Base-by-base conservation (phyloP, 2,888 invertebrate genomes). In the Eledona agricola region DNA sequence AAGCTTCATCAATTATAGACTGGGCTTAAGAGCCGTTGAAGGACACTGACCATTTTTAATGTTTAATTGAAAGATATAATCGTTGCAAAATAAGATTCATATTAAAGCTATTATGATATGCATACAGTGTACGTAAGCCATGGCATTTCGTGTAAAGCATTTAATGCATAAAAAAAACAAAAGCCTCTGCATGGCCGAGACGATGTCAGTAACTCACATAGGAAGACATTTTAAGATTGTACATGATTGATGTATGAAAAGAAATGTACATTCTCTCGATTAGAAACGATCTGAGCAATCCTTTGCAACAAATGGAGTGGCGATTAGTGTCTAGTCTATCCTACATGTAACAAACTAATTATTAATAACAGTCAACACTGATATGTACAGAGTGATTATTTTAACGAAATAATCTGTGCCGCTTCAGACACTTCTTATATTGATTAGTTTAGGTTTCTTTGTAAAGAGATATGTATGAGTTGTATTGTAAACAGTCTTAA, bases 51-150 rank as follows among this genome's bases (percentile, higher is more conserved):
- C 51, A 43, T 51, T 43, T 51, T 12, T 32, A 47, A 42, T 53
- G n/a, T n/a, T n/a, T n/a, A n/a, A n/a, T 53, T 54, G 15, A 53
- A 26, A 53, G 37, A 50, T 54, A 54, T 45, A 53, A 49, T 53
- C 37, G 25, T 54, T 50, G 54, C 54, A 54, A 54, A 54, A 54
- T 54, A 50, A 54, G 50, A 45, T 49, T 38, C 49, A 10, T 49
- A 61, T 71, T 74, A 74, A 74, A 75, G 74, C 75, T 73, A 72
- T 71, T 60, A 73, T 74, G 75, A 75, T 75, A 75, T 75, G 74
- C 73, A 74, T 73, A 66, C 70, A 67, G 64, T 71, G 66, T 69
- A 69, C 67, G 68, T 72, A 74, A 72, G 72, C 71, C 65, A 67
- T 69, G 70, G 72, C 70, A 70, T 68, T 65, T 62, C 43, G 56